Conservation (phyloP, 2,888 invertebrate genomes). For the Clepsis dumicolana region DNA sequence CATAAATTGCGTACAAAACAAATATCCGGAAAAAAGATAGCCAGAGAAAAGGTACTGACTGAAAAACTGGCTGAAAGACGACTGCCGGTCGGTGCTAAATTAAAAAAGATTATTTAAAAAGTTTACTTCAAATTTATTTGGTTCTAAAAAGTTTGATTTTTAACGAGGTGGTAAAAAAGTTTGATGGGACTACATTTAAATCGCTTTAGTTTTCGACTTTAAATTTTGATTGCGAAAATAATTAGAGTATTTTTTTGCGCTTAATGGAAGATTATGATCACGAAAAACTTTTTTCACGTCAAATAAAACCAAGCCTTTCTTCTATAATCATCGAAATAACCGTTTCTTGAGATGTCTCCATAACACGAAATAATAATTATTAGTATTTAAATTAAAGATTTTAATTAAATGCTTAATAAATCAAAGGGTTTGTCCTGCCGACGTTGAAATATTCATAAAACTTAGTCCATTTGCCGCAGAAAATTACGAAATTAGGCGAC, state of each 20-base stretch:
- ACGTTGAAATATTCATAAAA: conserved; percentile 6
- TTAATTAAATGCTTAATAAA: background rate
- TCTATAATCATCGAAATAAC: background rate
- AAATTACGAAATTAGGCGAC: background rate
- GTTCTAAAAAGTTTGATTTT: conserved; percentile 26
- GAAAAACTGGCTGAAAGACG: conserved; percentile 24
- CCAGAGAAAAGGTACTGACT: conserved; percentile 17
- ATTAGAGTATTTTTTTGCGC: background rate
- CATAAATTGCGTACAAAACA: conserved; percentile 33
- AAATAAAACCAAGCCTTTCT: no score
- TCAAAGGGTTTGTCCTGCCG: background rate
- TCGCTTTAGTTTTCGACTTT: background rate
- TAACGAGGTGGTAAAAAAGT: conserved; percentile 13
- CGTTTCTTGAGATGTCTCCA: background rate
- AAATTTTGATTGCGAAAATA: background rate
- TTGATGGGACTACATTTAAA: background rate
- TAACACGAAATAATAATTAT: no score
- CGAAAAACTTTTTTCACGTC: background rate
- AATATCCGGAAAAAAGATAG: conserved; percentile 27
- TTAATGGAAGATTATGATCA: background rate
- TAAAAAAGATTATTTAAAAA: conserved; percentile 36
- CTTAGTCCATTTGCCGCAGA: conserved; percentile 6
- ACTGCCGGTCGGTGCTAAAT: conserved; percentile 29
- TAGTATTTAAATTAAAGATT: background rate
- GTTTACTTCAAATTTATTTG: conserved; percentile 28